phyloP scores from a whole-genome alignment of 2,888 invertebrate species.

The Melangyna quadrimaculata region DNA sequence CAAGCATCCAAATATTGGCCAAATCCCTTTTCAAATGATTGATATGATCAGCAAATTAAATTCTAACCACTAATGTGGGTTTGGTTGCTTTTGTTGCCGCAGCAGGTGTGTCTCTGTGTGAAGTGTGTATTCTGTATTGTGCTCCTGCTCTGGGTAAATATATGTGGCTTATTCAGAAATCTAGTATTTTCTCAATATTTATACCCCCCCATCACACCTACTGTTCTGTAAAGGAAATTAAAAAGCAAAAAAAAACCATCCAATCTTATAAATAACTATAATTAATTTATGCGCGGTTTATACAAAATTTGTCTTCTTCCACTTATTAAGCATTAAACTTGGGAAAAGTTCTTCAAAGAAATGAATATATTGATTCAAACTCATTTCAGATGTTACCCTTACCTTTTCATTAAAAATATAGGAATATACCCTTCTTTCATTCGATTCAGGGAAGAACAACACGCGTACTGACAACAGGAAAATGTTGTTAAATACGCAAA shows the following conservation, averaged over 20 bases:
- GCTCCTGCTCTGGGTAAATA: neutral
- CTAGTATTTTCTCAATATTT: neutral
- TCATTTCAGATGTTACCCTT: neutral
- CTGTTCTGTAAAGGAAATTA: neutral
- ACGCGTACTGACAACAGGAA: neutral
- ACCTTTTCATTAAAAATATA: neutral
- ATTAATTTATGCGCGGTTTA: constrained; percentile 19
- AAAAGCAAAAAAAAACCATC: neutral
- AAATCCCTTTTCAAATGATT: constrained; percentile 25
- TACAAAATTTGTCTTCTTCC: neutral
- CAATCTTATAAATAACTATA: neutral
- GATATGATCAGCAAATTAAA: constrained; percentile 34
- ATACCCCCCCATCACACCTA: neutral
- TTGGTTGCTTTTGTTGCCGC: neutral
- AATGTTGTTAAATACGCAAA: neutral
- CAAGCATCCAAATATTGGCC: constrained; percentile 13
- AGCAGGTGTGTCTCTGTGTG: neutral
- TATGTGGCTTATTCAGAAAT: neutral
- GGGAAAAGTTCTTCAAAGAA: neutral
- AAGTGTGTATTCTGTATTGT: too few relatives aligned
- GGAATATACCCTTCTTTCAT: neutral
- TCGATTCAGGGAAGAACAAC: neutral
- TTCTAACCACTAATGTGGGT: constrained; percentile 18
- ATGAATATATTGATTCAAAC: neutral
- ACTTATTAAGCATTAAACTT: neutral